Evolutionary conservation across 2,797 vertebrate species (phyloP).

Genomic region (Typhlichthys eigenmanni): DNA sequence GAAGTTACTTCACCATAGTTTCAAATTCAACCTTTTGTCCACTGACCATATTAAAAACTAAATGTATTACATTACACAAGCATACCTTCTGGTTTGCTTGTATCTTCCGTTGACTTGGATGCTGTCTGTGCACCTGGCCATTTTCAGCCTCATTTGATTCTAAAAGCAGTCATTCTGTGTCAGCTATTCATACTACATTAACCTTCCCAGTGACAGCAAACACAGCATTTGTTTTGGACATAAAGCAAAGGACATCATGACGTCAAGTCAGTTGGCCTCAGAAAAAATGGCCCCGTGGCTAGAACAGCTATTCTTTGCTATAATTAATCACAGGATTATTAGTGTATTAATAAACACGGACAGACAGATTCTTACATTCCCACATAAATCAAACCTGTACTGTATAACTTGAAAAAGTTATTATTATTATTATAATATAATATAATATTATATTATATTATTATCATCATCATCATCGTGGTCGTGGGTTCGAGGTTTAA

Average conservation of each 20-base stretch:
- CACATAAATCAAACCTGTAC: too few species aligned
- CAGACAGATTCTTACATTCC: background rate
- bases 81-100: slow-evolving; percentile 47
- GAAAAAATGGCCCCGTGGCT: slow-evolving; percentile 29
- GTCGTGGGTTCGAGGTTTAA: too few species aligned
- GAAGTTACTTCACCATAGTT: slow-evolving; percentile 1
- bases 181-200: slow-evolving; percentile 64
- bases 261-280: slow-evolving; percentile 25
- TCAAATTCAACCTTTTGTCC: background rate
- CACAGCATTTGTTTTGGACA: slow-evolving; percentile 64
- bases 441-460: too few species aligned
- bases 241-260: slow-evolving; percentile 54
- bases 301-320: slow-evolving; percentile 32
- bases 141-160: slow-evolving; percentile 63
- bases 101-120: slow-evolving; percentile 28
- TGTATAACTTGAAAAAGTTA: too few species aligned
- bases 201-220: slow-evolving; percentile 51
- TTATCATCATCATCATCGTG: too few species aligned
- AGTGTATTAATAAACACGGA: slow-evolving; percentile 2
- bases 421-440: too few species aligned
- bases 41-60: background rate
- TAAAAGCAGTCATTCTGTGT: slow-evolving; percentile 47
- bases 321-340: slow-evolving; percentile 24
- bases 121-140: slow-evolving; percentile 57
- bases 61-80: background rate